phyloP scores from a whole-genome alignment of 2,113 vertebrate genomes.

The Malurus melanocephalus region DNA sequence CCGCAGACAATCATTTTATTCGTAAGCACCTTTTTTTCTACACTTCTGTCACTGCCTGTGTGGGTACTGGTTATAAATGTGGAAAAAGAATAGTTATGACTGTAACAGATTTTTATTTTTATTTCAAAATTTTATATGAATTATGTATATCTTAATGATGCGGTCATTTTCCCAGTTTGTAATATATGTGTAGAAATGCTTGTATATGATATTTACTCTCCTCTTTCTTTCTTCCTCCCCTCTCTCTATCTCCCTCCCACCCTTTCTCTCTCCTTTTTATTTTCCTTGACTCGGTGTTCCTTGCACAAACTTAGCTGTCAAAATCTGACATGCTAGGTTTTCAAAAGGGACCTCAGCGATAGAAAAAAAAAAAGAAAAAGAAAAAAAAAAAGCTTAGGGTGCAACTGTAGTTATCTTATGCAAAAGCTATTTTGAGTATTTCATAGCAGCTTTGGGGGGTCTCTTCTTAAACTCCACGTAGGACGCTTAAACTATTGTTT shows the following conservation, averaged over 20 bases:
- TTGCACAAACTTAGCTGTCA: conserved; percentile 86
- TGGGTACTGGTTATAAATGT: conserved; percentile 98
- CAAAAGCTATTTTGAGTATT: conserved; percentile 86
- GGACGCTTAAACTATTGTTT: conserved; percentile 89
- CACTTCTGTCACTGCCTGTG: conserved; percentile 98
- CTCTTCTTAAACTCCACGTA: conserved; percentile 80
- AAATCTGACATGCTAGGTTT: conserved; percentile 74
- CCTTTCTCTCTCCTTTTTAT: conserved; percentile 70
- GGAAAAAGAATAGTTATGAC: conserved; percentile 97
- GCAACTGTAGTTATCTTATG: conserved; percentile 85
- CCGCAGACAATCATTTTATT: conserved; percentile 99
- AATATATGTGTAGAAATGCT: conserved; percentile 99
- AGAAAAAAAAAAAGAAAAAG: conserved; percentile 5
- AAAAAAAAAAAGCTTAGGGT: conserved; percentile 67
- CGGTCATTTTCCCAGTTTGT: conserved; percentile 98
- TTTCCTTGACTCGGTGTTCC: conserved; percentile 88
- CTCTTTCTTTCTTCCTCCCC: conserved; percentile 59
- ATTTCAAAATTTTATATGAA: conserved; percentile 99
- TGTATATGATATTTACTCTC: conserved; percentile 96
- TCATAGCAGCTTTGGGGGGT: conserved; percentile 78
- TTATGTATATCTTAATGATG: conserved; percentile 99
- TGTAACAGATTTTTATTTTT: conserved; percentile 99
- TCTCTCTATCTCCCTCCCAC: background rate
- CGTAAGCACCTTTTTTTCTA: conserved; percentile 98
- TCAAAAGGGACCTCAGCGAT: conserved; percentile 67